Evolutionary conservation across 37 sponge, comb jelly and placozoan species (phyloP).

Genomic region (Beroe ovata): DNA sequence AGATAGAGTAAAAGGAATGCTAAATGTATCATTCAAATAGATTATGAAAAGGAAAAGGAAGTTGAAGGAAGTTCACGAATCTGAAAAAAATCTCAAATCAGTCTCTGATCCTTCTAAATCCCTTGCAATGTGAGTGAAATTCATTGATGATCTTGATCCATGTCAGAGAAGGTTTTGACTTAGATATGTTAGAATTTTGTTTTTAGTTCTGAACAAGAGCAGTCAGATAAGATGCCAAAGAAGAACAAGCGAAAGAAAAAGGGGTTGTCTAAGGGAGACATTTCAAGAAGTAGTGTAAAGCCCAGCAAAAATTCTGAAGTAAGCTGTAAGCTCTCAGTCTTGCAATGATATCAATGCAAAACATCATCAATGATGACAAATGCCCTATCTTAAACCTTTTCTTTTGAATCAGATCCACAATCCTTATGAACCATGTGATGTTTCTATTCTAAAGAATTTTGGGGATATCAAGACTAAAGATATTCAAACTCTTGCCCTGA

Average conservation of each 20-base stretch:
- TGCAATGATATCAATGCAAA: no score
- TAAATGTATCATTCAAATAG: no score
- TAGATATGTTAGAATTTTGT: neutral
- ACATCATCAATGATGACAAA: no score
- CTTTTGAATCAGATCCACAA: no score
- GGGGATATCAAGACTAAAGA: constrained; percentile 60
- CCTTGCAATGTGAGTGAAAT: neutral
- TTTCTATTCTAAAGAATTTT: constrained; percentile 46
- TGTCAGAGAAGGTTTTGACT: no score
- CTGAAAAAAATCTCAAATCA: neutral
- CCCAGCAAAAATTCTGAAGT: constrained; percentile 1
- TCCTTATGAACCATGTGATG: constrained; percentile 47
- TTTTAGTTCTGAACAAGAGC: neutral
- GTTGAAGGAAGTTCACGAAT: constrained; percentile 28
- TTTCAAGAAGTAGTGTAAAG: neutral
- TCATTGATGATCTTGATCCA: neutral
- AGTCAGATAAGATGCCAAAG: constrained; percentile 9
- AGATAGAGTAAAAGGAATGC: no score
- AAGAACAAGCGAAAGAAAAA: constrained; percentile 58
- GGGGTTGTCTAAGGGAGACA: constrained; percentile 31
- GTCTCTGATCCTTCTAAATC: neutral
- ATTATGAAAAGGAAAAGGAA: constrained; percentile 60
- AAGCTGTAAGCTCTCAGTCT: no score
- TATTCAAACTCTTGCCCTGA: constrained; percentile 38
- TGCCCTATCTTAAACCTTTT: no score